Conservation (phyloP, 2,113 vertebrate species). For the Leptodactylus fuscus region DNA sequence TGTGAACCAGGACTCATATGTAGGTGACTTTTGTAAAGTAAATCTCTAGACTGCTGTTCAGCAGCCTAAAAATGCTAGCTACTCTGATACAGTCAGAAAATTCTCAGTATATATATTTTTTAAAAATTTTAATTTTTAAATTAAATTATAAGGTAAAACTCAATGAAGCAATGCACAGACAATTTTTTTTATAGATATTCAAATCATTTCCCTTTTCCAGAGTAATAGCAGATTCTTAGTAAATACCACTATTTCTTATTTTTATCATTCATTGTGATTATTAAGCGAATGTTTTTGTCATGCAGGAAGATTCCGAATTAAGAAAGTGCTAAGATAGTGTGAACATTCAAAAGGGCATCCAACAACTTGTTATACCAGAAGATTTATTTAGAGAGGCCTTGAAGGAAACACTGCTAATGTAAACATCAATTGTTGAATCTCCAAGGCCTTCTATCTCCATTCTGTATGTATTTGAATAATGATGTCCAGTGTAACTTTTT, state of each 20-base stretch:
- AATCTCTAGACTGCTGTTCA: too few relatives aligned
- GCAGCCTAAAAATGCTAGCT: too few relatives aligned
- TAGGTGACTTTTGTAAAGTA: too few relatives aligned
- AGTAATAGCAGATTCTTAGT: neutral
- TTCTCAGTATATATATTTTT: too few relatives aligned
- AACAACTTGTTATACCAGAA: conserved; percentile 48
- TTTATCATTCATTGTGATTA: neutral
- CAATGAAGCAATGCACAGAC: too few relatives aligned
- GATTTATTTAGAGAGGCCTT: conserved; percentile 21
- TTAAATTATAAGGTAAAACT: too few relatives aligned
- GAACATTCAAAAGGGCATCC: neutral
- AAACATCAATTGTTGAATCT: conserved; percentile 50
- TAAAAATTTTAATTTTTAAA: too few relatives aligned
- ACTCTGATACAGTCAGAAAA: too few relatives aligned
- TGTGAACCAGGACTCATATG: too few relatives aligned
- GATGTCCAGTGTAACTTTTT: conserved; percentile 63
- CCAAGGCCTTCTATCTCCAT: conserved; percentile 5
- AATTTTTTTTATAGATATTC: neutral
- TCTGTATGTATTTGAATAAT: conserved; percentile 51
- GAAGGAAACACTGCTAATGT: conserved; percentile 29
- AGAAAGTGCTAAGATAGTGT: neutral
- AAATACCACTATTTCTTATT: neutral
- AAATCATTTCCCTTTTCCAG: neutral
- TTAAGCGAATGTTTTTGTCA: neutral
- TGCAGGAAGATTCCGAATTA: neutral